phyloP scores from a whole-genome alignment of 2,888 invertebrate species.

The Luffia ferchaultella region DNA sequence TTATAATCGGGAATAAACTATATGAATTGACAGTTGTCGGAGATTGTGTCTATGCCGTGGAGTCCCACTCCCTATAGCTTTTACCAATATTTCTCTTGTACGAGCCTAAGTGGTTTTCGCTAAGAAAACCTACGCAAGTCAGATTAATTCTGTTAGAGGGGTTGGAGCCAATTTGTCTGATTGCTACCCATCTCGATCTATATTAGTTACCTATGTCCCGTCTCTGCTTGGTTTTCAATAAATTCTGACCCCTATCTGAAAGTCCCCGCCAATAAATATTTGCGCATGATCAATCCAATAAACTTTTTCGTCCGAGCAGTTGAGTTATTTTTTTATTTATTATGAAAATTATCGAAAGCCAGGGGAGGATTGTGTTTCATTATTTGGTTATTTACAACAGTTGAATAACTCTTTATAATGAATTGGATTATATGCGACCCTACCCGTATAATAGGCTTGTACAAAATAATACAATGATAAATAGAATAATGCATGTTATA shows the following conservation, averaged over 20 bases:
- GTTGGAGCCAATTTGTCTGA: conserved; percentile 67
- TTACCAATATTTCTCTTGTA: conserved; percentile 27
- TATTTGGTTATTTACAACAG: too few species aligned
- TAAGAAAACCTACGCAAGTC: conserved; percentile 57
- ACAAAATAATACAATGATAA: too few species aligned
- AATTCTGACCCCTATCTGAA: conserved; percentile 59
- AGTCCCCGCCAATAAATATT: conserved; percentile 63
- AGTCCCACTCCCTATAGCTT: conserved; percentile 10
- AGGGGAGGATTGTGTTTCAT: too few species aligned
- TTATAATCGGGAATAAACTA: background rate
- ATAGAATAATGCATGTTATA: too few species aligned
- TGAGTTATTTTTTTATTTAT: conserved; percentile 36
- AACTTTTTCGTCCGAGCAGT: conserved; percentile 34
- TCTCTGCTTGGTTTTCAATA: conserved; percentile 51
- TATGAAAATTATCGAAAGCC: conserved; percentile 16
- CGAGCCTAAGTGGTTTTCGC: conserved; percentile 43
- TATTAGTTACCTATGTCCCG: conserved; percentile 47
- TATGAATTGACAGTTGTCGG: background rate
- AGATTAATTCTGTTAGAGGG: conserved; percentile 62
- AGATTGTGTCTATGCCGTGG: background rate
- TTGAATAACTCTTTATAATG: too few species aligned
- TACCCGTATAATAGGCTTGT: too few species aligned
- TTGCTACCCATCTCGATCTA: conserved; percentile 59
- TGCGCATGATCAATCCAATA: conserved; percentile 62
- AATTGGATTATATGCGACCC: too few species aligned